phyloP scores from a whole-genome alignment of 2,888 invertebrate genomes.

The Cacoxenus indagator region DNA sequence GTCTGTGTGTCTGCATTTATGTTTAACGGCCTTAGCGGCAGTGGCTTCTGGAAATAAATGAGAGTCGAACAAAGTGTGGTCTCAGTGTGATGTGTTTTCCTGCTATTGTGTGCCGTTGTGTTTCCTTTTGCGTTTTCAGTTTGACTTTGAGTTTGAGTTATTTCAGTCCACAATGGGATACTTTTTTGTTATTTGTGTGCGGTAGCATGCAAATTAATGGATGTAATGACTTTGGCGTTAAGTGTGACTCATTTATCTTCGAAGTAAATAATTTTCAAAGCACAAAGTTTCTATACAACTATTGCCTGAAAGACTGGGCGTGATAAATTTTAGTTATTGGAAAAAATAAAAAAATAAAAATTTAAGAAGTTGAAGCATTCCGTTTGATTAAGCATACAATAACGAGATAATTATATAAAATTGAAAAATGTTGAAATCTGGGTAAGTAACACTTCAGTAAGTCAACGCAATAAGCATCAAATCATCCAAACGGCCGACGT shows the following conservation, averaged over 20 bases:
- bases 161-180: conserved; percentile 11
- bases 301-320: not conserved
- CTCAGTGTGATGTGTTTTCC: not conserved
- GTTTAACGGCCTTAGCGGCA: not conserved
- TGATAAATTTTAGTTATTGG: not conserved
- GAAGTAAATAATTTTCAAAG: not conserved
- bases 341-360: not conserved
- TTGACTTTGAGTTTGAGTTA: conserved; percentile 2
- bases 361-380: not conserved
- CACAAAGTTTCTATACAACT: not conserved
- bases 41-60: conserved; percentile 13
- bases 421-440: not conserved
- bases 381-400: not conserved
- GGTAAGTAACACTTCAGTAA: conserved; percentile 21
- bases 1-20: conserved; percentile 1
- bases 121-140: conserved; percentile 1
- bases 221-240: conserved; percentile 42
- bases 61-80: not conserved
- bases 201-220: conserved; percentile 56
- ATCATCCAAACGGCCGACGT: conserved; percentile 34
- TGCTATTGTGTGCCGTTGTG: not conserved
- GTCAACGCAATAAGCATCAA: conserved; percentile 59
- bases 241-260: conserved; percentile 13
- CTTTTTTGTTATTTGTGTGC: conserved; percentile 32
- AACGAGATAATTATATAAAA: not conserved